Evolutionary conservation across 1,140 invertebrate species (phyloP), one percentile per base, ranked within the genome.

Genomic region (Saccostrea cuccullata): DNA sequence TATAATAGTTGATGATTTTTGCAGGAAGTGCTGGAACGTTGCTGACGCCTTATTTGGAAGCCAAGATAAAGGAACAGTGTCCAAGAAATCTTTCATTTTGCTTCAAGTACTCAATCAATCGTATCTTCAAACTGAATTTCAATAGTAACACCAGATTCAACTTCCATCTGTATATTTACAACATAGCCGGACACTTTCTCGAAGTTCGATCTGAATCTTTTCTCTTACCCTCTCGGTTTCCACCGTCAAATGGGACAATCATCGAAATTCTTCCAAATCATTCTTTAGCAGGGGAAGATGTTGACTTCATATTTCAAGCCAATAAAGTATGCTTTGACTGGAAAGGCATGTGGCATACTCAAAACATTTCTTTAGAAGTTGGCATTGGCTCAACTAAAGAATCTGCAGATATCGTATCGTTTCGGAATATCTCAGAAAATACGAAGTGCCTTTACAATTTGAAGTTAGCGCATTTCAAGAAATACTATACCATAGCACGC

Each of bases 311-410:
- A 15, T 60, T 90, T 9, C 40, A 85, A 17, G 20, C 77, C 30
- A 84, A 87, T 5, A 55, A 36, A 12, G 26, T 90, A 26, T 92
- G 91, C 86, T 84, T 67, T 40, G 64, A 56, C 1, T 92, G 91
- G 91, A 87, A 56, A 15, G 91, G 90, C 36, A 90, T 92, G 67
- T 55, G 86, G 82, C 90, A 91, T 88, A 82, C 86, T 64, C 88
- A 90, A 55, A 77, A 89, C 55, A 36, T 92, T 6, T 13, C 60
- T 8, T 40, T 90, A 13, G 70, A 89, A 67, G 55, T 90, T 9
- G 91, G 90, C 8, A 15, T 92, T 36, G 91, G 91, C 17, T 87
- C 77, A 55, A 36, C 23, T 17, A 85, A n/a, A 36, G 73, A 84
- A 6, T 47, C 55, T 5, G 90, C 87, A 23, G 70, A 91, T 60